Evolutionary conservation across 2,797 vertebrate genomes (phyloP), one percentile per base, ranked within the genome.

Genomic region (Sebastes minor): DNA sequence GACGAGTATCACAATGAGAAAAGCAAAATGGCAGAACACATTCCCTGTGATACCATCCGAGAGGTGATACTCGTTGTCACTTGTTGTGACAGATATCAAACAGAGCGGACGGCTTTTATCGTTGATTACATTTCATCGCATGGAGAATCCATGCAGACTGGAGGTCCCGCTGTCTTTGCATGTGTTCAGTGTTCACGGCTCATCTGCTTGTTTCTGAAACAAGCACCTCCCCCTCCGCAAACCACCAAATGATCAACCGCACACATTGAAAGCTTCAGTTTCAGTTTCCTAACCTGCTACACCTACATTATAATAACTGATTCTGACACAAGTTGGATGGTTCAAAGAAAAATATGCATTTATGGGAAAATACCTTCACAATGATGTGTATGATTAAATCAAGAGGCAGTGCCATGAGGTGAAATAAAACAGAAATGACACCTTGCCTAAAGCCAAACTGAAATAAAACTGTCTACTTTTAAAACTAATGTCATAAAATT

Each of bases 1-100:
- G 88, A 90, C 88, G 72, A 1, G 52, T 27, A 57, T 56, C 23
- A 89, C 90, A 92, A 89, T 86, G 77, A 82, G 52, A 12, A 8
- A 46, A 72, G 75, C 49, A 71, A 81, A 91, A 86, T 76, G 87
- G 77, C 68, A 55, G 75, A 46, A 79, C 84, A 75, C 73, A 59
- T 71, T 82, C 78, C 52, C 80, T 80, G 80, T 90, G 89, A 92
- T 88, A 76, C 7, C 27, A 61, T 60, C 12, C 20, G 64, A 78
- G 80, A 77, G 86, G 55, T 63, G 81, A 87, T 62, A 60, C 73
- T 78, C 88, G 88, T 90, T 90, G 80, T 85, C 60, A n/a, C 69
- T 83, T 89, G 86, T 91, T 89, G 88, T 85, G 89, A 90, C 85
- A 86, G 53, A 81, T 75, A 86, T 88, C 85, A 90, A 88, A 92